A percentile compares a stretch with the other conserved stretches of the same genome.
These are phyloP conservation scores for Colius striatus DNA, from an alignment of 2,113 vertebrate species.

Conservation along the genomic window DNA sequence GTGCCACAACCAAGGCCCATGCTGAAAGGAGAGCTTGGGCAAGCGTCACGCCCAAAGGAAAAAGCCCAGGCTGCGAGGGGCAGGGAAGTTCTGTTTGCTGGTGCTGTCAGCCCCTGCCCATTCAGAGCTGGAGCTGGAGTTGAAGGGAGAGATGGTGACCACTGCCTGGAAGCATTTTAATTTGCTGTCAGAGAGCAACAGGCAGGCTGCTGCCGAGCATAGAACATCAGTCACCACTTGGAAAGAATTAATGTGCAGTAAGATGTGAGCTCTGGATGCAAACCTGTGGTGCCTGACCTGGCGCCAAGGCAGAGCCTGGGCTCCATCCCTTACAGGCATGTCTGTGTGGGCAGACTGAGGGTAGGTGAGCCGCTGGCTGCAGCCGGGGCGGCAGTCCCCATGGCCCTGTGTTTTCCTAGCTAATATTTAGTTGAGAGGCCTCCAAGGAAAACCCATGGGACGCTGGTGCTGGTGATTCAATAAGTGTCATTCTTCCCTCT, in stretches of 20 bases:
- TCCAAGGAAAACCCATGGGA: conserved; percentile 61
- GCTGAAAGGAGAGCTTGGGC: not conserved
- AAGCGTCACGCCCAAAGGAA: rapidly evolving
- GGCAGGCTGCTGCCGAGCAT: rapidly evolving
- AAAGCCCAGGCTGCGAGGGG: rapidly evolving
- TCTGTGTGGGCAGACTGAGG: not conserved
- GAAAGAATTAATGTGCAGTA: not conserved
- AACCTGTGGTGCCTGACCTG: not conserved
- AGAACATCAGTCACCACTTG: rapidly evolving
- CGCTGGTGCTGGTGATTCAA: conserved; percentile 34
- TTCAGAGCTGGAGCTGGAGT: not conserved
- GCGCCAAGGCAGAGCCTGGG: not conserved
- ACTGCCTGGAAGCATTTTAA: not conserved
- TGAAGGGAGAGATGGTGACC: not conserved
- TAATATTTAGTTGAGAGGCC: conserved; percentile 49
- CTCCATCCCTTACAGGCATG: not conserved
- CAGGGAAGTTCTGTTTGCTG: not conserved
- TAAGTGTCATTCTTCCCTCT: conserved; percentile 66
- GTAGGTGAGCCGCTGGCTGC: not conserved
- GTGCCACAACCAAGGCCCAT: not conserved
- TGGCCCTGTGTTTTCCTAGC: conserved; percentile 33
- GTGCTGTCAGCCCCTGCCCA: not conserved
- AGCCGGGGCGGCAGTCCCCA: rapidly evolving
- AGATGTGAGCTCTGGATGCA: not conserved
- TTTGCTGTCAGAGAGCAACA: not conserved